Conservation (phyloP, 2,888 invertebrate genomes). For the Gastracanthus pulcherrimus region DNA sequence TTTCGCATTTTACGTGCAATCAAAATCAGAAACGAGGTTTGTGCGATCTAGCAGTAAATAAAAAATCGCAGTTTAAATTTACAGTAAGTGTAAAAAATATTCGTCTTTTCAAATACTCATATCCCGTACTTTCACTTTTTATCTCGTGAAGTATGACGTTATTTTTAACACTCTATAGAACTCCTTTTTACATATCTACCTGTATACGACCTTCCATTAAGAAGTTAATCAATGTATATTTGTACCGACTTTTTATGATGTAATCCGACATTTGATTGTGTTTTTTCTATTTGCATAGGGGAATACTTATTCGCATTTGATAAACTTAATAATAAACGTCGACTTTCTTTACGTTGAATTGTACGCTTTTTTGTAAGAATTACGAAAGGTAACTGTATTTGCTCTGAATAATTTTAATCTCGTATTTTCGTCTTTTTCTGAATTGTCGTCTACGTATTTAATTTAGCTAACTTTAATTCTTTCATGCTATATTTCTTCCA, state of each 20-base stretch:
- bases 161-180: too few species aligned
- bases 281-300: background rate
- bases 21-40: background rate
- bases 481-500: background rate
- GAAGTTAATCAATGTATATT: background rate
- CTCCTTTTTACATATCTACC: background rate
- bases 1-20: background rate
- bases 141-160: constrained; percentile 4
- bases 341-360: background rate
- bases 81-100: too few species aligned
- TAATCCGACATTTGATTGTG: background rate
- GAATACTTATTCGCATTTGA: background rate
- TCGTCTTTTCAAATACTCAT: background rate
- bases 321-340: constrained; percentile 1
- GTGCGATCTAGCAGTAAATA: background rate
- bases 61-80: background rate
- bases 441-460: background rate
- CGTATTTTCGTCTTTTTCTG: background rate
- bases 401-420: background rate
- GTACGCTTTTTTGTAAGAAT: background rate
- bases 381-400: background rate
- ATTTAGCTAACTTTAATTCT: background rate
- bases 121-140: constrained; percentile 14
- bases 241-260: too few species aligned
- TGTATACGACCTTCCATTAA: too few species aligned